These are phyloP conservation scores for Drosophila neocordata DNA, from an alignment of 1,140 invertebrate species.

Conservation along the genomic window DNA sequence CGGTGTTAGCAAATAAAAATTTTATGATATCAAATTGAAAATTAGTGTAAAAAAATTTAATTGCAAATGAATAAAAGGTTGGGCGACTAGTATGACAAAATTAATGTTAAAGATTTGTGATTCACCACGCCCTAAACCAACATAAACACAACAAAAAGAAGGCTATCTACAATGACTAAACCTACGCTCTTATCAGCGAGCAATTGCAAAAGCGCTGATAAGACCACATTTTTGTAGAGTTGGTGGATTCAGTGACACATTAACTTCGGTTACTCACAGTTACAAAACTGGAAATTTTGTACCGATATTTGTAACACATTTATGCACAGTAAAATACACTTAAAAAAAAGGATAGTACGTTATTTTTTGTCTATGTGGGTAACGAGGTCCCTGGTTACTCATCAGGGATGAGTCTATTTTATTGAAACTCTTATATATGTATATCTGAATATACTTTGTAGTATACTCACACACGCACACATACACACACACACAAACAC, in stretches of 20 bases:
- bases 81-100: too few species aligned
- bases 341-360: background rate
- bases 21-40: conserved; percentile 45
- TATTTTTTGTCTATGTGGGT: too few species aligned
- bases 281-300: background rate
- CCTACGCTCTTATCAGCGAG: conserved; percentile 45
- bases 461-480: background rate
- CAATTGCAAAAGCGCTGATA: conserved; percentile 55
- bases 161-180: conserved; percentile 68
- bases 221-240: conserved; percentile 59
- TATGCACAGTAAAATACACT: background rate
- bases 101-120: background rate
- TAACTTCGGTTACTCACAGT: background rate
- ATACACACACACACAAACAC: too few species aligned
- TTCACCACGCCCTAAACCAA: conserved; percentile 38
- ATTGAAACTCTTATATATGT: background rate
- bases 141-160: conserved; percentile 21
- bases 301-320: background rate
- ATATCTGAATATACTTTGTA: background rate
- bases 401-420: background rate
- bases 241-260: conserved; percentile 3
- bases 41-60: background rate
- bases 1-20: conserved; percentile 67
- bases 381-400: background rate
- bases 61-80: background rate